These are phyloP conservation scores for Notiomystis cincta DNA, from an alignment of 2,113 vertebrate species.

Conservation along the genomic window DNA sequence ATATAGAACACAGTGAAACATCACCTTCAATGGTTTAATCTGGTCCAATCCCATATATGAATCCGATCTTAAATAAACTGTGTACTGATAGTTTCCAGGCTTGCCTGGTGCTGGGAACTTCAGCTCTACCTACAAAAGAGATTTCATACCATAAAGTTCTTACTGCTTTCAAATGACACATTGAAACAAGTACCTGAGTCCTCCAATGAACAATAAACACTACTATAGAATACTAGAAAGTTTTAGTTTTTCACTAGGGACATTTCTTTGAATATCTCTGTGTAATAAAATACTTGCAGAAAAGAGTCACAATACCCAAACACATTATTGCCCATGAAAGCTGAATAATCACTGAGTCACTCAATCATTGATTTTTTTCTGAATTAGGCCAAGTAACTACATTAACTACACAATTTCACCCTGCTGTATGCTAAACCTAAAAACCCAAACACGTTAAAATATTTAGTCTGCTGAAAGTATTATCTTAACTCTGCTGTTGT, in stretches of 20 bases:
- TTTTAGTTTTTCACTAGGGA: not conserved
- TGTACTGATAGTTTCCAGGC: conserved; percentile 97
- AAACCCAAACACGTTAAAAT: not conserved
- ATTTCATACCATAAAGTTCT: not conserved
- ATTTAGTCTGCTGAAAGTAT: not conserved
- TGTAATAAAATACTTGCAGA: not conserved
- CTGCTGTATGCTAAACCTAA: not conserved
- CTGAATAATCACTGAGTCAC: not conserved
- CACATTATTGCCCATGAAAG: not conserved
- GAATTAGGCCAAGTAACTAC: not conserved
- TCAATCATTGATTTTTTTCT: not conserved
- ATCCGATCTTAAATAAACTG: conserved; percentile 93
- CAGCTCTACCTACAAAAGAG: conserved; percentile 87
- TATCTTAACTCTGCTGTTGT: not conserved
- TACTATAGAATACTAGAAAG: not conserved
- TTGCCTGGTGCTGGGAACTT: conserved; percentile 98
- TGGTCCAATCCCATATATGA: conserved; percentile 96
- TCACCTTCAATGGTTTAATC: conserved; percentile 95
- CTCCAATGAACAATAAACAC: not conserved
- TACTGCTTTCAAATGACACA: not conserved
- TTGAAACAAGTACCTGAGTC: not conserved
- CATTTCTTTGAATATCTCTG: not conserved
- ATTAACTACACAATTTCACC: not conserved
- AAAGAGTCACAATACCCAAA: not conserved
- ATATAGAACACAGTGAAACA: not conserved